phyloP scores from a whole-genome alignment of 2,888 invertebrate species.

The Stenodera caucasica region DNA sequence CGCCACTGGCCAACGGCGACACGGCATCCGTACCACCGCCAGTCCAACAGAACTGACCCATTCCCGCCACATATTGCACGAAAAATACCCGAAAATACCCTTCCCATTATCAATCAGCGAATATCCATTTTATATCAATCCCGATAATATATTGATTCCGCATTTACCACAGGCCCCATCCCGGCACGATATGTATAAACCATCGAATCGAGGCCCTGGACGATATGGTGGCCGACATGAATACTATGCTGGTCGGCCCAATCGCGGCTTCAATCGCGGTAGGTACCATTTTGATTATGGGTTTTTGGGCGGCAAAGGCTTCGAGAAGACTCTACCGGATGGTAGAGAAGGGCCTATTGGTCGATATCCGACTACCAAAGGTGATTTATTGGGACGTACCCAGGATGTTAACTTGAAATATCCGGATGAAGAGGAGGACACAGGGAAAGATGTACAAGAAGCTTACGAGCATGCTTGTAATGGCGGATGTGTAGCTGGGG shows the following conservation, averaged over 20 bases:
- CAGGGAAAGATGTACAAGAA: conserved; percentile 19
- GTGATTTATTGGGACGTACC: conserved; percentile 18
- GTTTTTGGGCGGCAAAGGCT: conserved; percentile 42
- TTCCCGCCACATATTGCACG: not conserved
- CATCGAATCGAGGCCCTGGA: conserved; percentile 36
- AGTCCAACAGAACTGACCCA: conserved; percentile 38
- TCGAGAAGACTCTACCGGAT: conserved; percentile 29
- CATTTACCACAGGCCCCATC: not conserved
- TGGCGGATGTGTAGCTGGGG: conserved; percentile 54
- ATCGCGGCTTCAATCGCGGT: conserved; percentile 32
- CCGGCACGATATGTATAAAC: conserved; percentile 15
- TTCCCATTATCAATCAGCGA: conserved; percentile 39
- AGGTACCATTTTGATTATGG: conserved; percentile 43
- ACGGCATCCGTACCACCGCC: conserved; percentile 50
- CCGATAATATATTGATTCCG: conserved; percentile 17
- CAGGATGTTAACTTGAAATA: conserved; percentile 26
- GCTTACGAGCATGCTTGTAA: conserved; percentile 48
- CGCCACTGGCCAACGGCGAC: conserved; percentile 48
- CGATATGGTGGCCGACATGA: conserved; percentile 49
- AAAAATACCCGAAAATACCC: conserved; percentile 32
- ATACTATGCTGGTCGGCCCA: conserved; percentile 46
- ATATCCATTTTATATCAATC: conserved; percentile 30
- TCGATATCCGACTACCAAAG: conserved; percentile 25
- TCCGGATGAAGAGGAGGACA: conserved; percentile 34
- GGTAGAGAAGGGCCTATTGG: conserved; percentile 20